Base-by-base conservation (phyloP, 2,888 invertebrate genomes). In the Pecten maximus region DNA sequence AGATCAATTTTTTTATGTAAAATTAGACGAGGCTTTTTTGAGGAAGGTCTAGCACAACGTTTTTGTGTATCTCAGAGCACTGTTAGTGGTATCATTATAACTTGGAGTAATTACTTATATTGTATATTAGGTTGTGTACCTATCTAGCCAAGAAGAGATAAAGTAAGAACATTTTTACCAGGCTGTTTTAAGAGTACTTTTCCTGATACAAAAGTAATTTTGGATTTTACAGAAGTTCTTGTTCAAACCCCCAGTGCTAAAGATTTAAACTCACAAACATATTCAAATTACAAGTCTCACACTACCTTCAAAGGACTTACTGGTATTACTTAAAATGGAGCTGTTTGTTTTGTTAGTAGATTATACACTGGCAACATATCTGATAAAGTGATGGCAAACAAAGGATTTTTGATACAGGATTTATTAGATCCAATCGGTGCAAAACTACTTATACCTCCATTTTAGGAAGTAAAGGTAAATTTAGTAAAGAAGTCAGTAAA, bases 271-370 rank as follows among this genome's bases (percentile, higher is more conserved):
- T 60, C 54, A 23, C 23, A 60, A n/a, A 89, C 89, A 40, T 89
- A 60, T 74, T 89, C 89, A 19, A 89, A 89, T 89, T 89, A 89
- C 74, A 89, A 88, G 39, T 60, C 48, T 40, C 50, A 54, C 39
- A 88, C 54, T 23, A 89, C 89, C n/a, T 74, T 89, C 10, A 89
- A 89, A 60, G 54, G 54, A 16, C 44, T 89, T 6, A 89, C 60
- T n/a, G 89, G 89, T 40, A 89, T 89, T 39, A 89, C 89, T 40
- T 74, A 60, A 19, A 60, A 60, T 74, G 74, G 89, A 54, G 88
- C 28, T 28, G 50, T 88, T 28, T 88, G 28, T 39, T 88, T 88
- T 88, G 88, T 88, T n/a, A 54, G 50, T 54, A 54, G 23, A 19
- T 19, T 54, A 16, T 54, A 54, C 50, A 19, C 50, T 54, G 50